Percentiles rank a stretch among this genome's conserved stretches.
Conservation (phyloP, 2,113 vertebrate species). For the Nerophis ophidion region DNA sequence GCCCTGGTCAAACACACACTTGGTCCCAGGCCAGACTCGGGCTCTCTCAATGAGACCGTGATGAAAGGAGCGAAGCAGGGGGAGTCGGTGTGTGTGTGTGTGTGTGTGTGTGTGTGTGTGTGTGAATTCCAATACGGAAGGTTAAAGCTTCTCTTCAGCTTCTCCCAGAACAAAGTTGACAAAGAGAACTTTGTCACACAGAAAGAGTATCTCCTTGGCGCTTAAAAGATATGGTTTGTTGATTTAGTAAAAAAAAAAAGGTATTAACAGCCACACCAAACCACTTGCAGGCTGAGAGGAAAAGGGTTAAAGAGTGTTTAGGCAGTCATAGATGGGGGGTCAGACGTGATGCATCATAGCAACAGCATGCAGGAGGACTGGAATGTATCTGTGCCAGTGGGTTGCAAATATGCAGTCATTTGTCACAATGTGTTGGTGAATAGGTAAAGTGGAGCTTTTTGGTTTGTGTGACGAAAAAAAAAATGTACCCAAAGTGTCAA, state of each 20-base stretch:
- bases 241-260: not conserved
- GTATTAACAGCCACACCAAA: constrained; percentile 4
- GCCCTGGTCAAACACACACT: constrained; percentile 30
- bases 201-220: constrained; percentile 15
- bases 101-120: constrained; percentile 4
- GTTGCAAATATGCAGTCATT: too few species aligned
- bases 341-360: too few species aligned
- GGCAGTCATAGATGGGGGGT: too few species aligned
- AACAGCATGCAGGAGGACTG: too few species aligned
- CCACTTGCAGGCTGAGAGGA: constrained; percentile 26
- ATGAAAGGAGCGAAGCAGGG: constrained; percentile 30
- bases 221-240: not conserved
- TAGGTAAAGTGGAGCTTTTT: too few species aligned
- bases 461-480: too few species aligned
- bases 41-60: constrained; percentile 15
- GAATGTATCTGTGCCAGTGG: too few species aligned
- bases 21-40: constrained; percentile 25
- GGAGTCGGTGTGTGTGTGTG: constrained; percentile 6
- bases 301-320: not conserved
- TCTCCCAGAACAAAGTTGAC: constrained; percentile 17
- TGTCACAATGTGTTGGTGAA: too few species aligned
- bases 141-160: constrained; percentile 32
- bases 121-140: constrained; percentile 13
- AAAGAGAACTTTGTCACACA: constrained; percentile 38
- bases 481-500: too few species aligned